Percentiles rank a stretch among this genome's conserved stretches.
Conservation (phyloP, 2,888 invertebrate species). For the Mythimna vitellina region DNA sequence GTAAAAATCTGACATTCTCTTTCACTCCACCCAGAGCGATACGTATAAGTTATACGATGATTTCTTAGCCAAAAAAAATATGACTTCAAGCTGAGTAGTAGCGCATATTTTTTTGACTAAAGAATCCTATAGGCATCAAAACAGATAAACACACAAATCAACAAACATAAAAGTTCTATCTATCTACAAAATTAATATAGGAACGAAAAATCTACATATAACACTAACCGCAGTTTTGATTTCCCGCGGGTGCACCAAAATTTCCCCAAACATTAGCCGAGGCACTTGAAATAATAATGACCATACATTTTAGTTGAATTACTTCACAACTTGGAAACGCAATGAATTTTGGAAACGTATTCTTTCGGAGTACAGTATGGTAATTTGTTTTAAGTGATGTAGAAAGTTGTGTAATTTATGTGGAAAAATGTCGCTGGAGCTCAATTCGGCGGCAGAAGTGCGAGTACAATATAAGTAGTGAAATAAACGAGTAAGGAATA, state of each 20-base stretch:
- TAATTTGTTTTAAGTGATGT: constrained; percentile 9
- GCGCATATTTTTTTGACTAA: too few relatives aligned
- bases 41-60: too few relatives aligned
- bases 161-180: constrained; percentile 11
- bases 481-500: too few relatives aligned
- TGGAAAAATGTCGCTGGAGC: not conserved
- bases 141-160: not conserved
- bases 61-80: too few relatives aligned
- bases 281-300: constrained; percentile 59
- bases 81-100: too few relatives aligned
- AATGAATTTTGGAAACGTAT: constrained; percentile 41
- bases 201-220: constrained; percentile 45
- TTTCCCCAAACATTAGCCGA: constrained; percentile 49
- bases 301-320: constrained; percentile 54
- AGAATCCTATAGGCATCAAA: too few relatives aligned
- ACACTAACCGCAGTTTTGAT: constrained; percentile 48
- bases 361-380: constrained; percentile 21
- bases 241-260: constrained; percentile 52
- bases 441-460: not conserved
- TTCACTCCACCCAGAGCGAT: too few relatives aligned
- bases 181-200: constrained; percentile 19
- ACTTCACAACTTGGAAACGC: constrained; percentile 44
- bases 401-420: not conserved
- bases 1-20: too few relatives aligned
- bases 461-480: not conserved